Evolutionary conservation across 2,888 invertebrate genomes (phyloP).

Genomic region (Euclidia mi): DNA sequence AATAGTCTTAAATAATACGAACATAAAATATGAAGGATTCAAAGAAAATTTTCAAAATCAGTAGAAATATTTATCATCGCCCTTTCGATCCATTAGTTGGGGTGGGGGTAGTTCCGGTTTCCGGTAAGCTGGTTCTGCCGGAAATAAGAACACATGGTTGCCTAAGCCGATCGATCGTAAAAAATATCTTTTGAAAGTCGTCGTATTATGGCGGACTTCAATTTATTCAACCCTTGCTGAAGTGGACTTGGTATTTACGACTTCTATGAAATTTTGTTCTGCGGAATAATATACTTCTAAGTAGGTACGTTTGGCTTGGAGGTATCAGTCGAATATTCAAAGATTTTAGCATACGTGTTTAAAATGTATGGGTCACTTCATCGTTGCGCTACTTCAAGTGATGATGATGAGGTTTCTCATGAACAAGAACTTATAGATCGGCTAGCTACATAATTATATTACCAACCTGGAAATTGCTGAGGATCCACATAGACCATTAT

Average conservation of each 20-base stretch:
- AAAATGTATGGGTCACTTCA: no score
- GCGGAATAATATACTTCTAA: background rate
- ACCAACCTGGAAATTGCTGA: no score
- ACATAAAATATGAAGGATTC: conserved; percentile 47
- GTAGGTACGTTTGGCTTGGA: no score
- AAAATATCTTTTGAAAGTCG: conserved; percentile 47
- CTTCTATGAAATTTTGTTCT: conserved; percentile 3
- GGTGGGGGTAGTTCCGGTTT: conserved; percentile 65
- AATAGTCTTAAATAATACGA: conserved; percentile 34
- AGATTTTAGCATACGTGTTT: no score
- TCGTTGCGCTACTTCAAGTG: no score
- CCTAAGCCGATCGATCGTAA: conserved; percentile 44
- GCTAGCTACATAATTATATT: no score
- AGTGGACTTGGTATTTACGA: conserved; percentile 21
- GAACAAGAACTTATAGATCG: no score
- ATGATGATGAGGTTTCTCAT: no score
- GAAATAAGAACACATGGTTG: conserved; percentile 58
- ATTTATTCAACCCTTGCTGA: conserved; percentile 47
- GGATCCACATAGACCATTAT: no score
- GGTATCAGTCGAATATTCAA: no score
- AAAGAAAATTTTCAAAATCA: conserved; percentile 54
- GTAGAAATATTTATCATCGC: conserved; percentile 60
- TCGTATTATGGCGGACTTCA: conserved; percentile 33
- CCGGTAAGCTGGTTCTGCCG: conserved; percentile 59
- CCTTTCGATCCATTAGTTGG: conserved; percentile 71